These are phyloP conservation scores for Enteromius viviparus DNA, from an alignment of 2,797 vertebrate genomes.

Conservation along the genomic window DNA sequence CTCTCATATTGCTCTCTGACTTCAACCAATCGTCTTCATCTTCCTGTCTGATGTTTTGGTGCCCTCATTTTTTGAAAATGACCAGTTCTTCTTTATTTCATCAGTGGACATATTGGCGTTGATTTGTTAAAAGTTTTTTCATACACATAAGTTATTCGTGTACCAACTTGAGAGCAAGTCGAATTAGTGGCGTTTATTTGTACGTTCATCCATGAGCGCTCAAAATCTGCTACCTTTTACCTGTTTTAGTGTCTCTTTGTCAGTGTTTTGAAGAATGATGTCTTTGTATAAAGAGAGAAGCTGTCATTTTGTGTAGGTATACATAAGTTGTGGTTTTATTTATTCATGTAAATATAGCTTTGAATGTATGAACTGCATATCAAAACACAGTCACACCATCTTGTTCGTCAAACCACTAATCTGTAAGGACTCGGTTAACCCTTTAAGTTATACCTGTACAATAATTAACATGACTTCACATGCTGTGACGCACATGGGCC, in stretches of 20 bases:
- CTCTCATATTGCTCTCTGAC: conserved; percentile 56
- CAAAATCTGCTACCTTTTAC: conserved; percentile 66
- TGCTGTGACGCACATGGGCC: conserved; percentile 53
- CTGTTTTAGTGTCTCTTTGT: conserved; percentile 59
- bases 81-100: conserved; percentile 45
- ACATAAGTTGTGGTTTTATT: conserved; percentile 78
- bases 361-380: conserved; percentile 73
- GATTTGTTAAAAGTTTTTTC: conserved; percentile 41
- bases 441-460: conserved; percentile 25
- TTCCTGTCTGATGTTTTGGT: conserved; percentile 33
- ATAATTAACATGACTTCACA: conserved; percentile 65
- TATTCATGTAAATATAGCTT: conserved; percentile 80
- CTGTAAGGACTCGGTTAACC: background rate
- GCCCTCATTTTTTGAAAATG: conserved; percentile 76
- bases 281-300: conserved; percentile 67
- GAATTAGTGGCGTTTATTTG: conserved; percentile 52
- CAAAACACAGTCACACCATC: conserved; percentile 5
- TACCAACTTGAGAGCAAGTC: conserved; percentile 72
- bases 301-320: conserved; percentile 56
- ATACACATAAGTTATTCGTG: conserved; percentile 20
- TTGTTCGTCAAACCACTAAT: background rate
- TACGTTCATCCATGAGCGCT: conserved; percentile 64
- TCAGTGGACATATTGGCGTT: conserved; percentile 47
- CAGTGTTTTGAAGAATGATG: conserved; percentile 59
- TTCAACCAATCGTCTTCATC: conserved; percentile 53